phyloP scores from a whole-genome alignment of 2,113 vertebrate species.

The Parus major region DNA sequence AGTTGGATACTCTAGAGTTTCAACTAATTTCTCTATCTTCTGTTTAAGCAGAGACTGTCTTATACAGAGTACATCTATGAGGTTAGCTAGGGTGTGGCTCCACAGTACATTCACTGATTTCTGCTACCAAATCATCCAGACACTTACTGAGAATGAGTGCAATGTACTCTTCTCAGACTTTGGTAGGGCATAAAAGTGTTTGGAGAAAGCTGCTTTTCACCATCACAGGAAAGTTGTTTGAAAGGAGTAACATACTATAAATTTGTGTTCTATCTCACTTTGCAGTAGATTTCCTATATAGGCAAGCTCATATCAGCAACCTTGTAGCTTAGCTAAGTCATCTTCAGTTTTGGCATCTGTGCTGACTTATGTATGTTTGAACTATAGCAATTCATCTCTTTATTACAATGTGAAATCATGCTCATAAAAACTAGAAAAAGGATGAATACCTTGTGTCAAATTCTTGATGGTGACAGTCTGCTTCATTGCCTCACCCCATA shows the following conservation, averaged over 20 bases:
- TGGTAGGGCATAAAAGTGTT: not conserved
- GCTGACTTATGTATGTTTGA: not conserved
- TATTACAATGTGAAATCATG: not conserved
- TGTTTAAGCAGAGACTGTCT: not conserved
- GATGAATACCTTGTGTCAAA: not conserved
- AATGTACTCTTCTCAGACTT: not conserved
- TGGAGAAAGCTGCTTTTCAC: not conserved
- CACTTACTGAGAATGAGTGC: not conserved
- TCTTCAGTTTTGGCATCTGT: not conserved
- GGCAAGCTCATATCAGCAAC: not conserved
- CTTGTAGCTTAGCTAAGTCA: not conserved
- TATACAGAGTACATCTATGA: not conserved
- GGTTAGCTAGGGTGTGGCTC: not conserved
- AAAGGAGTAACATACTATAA: not conserved
- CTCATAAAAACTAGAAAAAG: not conserved
- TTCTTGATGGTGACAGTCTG: not conserved
- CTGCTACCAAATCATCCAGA: not conserved
- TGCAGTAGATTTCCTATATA: not conserved
- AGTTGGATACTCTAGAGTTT: not conserved
- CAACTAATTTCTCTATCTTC: not conserved
- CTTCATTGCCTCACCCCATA: not conserved
- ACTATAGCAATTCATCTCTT: not conserved
- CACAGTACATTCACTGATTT: not conserved
- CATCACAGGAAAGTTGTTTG: not conserved
- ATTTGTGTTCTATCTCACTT: not conserved